Percentiles rank a stretch among this genome's conserved stretches.
phyloP scores from a whole-genome alignment of 2,113 vertebrate species.

The Malurus elegans region DNA sequence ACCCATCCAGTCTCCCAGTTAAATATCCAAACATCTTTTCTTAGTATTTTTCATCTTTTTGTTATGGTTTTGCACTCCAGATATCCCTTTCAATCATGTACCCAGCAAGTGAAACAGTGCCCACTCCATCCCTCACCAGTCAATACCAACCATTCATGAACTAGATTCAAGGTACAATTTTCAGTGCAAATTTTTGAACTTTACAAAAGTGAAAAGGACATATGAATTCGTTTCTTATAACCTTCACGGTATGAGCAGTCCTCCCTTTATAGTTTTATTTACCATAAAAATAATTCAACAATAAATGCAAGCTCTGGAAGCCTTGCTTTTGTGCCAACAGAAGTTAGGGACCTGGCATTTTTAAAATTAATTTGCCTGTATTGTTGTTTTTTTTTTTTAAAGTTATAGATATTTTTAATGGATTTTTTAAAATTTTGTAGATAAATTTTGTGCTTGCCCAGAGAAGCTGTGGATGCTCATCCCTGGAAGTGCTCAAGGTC shows the following conservation, averaged over 20 bases:
- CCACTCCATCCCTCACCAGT: not conserved
- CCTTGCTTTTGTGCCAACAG: not conserved
- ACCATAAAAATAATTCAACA: not conserved
- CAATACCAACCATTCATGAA: not conserved
- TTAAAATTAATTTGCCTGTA: not conserved
- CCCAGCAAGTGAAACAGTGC: not conserved
- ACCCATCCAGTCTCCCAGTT: conserved; percentile 1
- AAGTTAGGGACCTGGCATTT: not conserved
- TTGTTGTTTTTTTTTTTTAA: not conserved
- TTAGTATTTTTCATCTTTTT: not conserved
- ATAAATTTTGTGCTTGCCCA: not conserved
- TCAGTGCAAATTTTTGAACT: not conserved
- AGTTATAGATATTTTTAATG: too few relatives aligned
- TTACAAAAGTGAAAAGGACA: conserved; percentile 17
- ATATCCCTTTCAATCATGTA: not conserved
- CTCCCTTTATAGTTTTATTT: not conserved
- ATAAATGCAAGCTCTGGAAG: not conserved
- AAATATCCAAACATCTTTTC: conserved; percentile 49
- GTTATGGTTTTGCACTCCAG: conserved; percentile 26
- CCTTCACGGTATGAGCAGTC: not conserved
- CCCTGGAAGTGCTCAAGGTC: not conserved
- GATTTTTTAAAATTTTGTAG: not conserved
- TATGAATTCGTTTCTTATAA: not conserved
- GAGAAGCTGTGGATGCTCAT: not conserved
- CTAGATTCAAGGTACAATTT: not conserved